Base-by-base conservation (phyloP, 2,797 vertebrate species). In the Amniataba percoides region DNA sequence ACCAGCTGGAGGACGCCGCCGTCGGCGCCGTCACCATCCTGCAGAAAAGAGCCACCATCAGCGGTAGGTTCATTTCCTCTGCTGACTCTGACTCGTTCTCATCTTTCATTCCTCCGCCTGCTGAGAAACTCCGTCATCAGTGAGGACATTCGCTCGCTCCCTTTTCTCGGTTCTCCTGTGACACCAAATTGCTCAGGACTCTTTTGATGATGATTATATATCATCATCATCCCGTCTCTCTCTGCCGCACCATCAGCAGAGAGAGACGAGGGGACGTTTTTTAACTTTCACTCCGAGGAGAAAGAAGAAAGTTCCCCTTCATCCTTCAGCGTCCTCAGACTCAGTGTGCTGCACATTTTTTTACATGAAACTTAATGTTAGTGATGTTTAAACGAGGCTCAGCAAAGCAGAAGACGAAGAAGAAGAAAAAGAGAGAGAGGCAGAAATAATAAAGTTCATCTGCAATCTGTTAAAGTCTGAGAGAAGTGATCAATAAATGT, bases 11-110 rank as follows among this genome's bases (percentile, higher is more conserved):
- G 90, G 98, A 98, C 0, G 95, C 97, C 0, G 98, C 98, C 0
- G 93, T 97, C 49, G 97, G 97, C 5, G 97, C 98, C 49, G 94
- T 99, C 88, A 99, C 98, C 74, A 98, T 99, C 76, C 95, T 99
- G 86, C 98, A 97, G 4, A 99, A 99, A 91, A 93, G 98, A 87
- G 95, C 97, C 5, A 97, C 96, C 5, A 95, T 99, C 45, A 95
- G 91, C 73, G 97, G 98, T 99, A 95, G 91, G 88, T 77, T 12
- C 19, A 57, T 84, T 15, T 63, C 27, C 5, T 31, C 5, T 31
- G 27, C 0, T 31, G 27, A 31, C 27, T 31, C 27, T 31, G 27
- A 31, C 27, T 3, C 27, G 27, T 31, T 31, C 27, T 31, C 27
- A 31, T 31, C 27, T 31, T 31, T 31, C 27, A 31, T 31, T 31